Percentiles rank a stretch among this genome's conserved stretches.
These are phyloP conservation scores for Lutraria lutraria DNA, from an alignment of 2,888 invertebrate genomes.

Conservation along the genomic window DNA sequence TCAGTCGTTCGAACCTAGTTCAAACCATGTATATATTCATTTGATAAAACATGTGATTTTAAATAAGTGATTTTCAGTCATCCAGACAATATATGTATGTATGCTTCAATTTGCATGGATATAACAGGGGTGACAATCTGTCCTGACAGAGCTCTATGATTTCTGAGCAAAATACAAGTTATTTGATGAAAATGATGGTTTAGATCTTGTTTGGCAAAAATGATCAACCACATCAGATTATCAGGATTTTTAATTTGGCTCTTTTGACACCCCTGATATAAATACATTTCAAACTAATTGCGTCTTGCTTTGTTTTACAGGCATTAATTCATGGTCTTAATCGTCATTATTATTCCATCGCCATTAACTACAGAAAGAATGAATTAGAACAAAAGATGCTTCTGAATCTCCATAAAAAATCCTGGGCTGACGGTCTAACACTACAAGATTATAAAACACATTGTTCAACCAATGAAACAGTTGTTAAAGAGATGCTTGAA, in stretches of 20 bases:
- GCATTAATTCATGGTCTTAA: constrained; percentile 99
- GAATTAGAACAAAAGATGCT: constrained; percentile 99
- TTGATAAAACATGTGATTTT: too few relatives aligned
- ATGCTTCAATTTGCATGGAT: too few relatives aligned
- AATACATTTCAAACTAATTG: not conserved
- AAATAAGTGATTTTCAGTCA: too few relatives aligned
- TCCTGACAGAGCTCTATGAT: not conserved
- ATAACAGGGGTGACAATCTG: not conserved
- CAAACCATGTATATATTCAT: too few relatives aligned
- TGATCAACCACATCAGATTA: not conserved
- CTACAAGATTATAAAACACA: constrained; percentile 91
- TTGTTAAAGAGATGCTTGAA: constrained; percentile 98
- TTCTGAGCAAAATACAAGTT: not conserved
- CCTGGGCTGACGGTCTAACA: constrained; percentile 88
- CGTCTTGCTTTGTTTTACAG: constrained; percentile 87
- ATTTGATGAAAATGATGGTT: not conserved
- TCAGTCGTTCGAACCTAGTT: not conserved
- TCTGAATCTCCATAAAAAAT: constrained; percentile 98
- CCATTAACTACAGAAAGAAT: constrained; percentile 99
- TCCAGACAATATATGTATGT: too few relatives aligned
- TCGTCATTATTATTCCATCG: constrained; percentile 99
- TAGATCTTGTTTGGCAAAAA: not conserved
- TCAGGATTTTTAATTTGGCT: too few relatives aligned
- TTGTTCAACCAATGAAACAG: constrained; percentile 96
- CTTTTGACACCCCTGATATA: not conserved